A percentile compares a stretch with the other conserved stretches of the same genome.
phyloP scores from a whole-genome alignment of 2,888 invertebrate species.

The Macaria liturata region DNA sequence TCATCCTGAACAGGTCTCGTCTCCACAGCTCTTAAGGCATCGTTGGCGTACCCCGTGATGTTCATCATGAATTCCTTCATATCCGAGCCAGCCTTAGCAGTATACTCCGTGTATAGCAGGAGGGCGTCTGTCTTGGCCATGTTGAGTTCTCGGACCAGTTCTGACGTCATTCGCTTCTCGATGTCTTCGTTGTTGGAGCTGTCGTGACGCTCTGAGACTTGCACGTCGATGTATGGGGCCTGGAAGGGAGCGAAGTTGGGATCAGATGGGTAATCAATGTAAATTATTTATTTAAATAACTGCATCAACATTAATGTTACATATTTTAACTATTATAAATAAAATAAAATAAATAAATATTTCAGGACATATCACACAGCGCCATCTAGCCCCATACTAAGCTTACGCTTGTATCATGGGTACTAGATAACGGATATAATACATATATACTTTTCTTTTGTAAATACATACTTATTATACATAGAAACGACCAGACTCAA shows the following conservation, averaged over 20 bases:
- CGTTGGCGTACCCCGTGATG: slow-evolving; percentile 49
- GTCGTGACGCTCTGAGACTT: slow-evolving; percentile 20
- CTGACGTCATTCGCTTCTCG: slow-evolving; percentile 53
- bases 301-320: no score
- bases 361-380: no score
- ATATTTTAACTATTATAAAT: no score
- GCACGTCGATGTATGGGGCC: slow-evolving; percentile 39
- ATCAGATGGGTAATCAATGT: no score
- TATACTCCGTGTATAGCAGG: slow-evolving; percentile 66
- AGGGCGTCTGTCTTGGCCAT: slow-evolving; percentile 54
- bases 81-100: slow-evolving; percentile 53
- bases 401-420: no score
- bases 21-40: slow-evolving; percentile 40
- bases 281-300: no score
- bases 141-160: slow-evolving; percentile 53
- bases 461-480: no score
- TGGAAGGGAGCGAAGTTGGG: slow-evolving; percentile 30
- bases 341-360: no score
- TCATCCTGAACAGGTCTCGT: slow-evolving; percentile 36
- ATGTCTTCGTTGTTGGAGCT: slow-evolving; percentile 38
- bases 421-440: no score
- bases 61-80: slow-evolving; percentile 58
- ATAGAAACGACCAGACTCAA: no score
- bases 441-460: no score
- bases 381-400: no score